phyloP scores from a whole-genome alignment of 2,888 invertebrate species.

The Acrobasis consociella region DNA sequence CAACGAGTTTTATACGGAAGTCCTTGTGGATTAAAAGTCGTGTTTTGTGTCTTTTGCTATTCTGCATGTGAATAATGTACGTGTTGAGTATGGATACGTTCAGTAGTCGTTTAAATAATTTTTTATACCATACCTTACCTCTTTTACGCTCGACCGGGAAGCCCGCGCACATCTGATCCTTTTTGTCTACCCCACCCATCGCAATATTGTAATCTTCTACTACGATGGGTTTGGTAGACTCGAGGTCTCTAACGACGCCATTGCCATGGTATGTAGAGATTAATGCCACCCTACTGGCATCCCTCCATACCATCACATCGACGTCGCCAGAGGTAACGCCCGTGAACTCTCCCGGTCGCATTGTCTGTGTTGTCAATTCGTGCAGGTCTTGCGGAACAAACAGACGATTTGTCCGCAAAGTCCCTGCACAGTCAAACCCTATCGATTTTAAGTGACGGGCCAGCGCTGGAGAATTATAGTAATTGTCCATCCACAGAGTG shows the following conservation, averaged over 20 bases:
- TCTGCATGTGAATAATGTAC: background rate
- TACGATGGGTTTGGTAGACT: slow-evolving; percentile 8
- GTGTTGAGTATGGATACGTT: slow-evolving; percentile 24
- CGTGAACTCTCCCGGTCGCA: slow-evolving; percentile 19
- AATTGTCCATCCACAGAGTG: slow-evolving; percentile 35
- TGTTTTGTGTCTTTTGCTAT: background rate
- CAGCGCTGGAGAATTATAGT: slow-evolving; percentile 33
- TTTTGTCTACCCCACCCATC: slow-evolving; percentile 30
- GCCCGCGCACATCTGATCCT: slow-evolving; percentile 29
- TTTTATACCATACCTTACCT: slow-evolving; percentile 28
- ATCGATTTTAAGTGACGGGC: slow-evolving; percentile 31
- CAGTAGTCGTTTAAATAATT: slow-evolving; percentile 29
- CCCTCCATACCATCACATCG: slow-evolving; percentile 23
- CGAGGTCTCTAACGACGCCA: slow-evolving; percentile 2
- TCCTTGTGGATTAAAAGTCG: slow-evolving; percentile 1
- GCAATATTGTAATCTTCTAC: slow-evolving; percentile 26
- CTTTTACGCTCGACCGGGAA: slow-evolving; percentile 29
- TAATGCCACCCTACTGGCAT: slow-evolving; percentile 24
- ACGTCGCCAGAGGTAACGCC: slow-evolving; percentile 23
- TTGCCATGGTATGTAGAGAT: slow-evolving; percentile 27
- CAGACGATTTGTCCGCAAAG: slow-evolving; percentile 32
- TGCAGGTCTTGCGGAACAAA: slow-evolving; percentile 29
- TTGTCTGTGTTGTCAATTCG: background rate
- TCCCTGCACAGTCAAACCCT: slow-evolving; percentile 36
- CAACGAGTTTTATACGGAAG: slow-evolving; percentile 3